A percentile compares a stretch with the other conserved stretches of the same genome.
Evolutionary conservation across 2,113 vertebrate genomes (phyloP).

Genomic region (Fulmarus glacialis): DNA sequence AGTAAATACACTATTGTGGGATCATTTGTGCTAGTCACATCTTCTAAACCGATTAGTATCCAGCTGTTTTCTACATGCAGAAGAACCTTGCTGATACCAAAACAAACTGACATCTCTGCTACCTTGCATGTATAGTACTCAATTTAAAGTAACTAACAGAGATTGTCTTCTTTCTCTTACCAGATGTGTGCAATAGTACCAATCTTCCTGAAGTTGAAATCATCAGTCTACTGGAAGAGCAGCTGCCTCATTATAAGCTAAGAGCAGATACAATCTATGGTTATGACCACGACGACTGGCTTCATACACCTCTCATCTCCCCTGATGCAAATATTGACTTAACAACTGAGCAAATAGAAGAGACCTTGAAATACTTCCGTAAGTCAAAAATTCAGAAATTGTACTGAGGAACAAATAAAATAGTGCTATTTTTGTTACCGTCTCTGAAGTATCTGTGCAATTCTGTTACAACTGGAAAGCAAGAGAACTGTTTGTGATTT

Average conservation of each 20-base stretch:
- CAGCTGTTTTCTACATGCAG: not conserved
- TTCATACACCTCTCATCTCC: constrained; percentile 93
- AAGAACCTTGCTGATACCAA: not conserved
- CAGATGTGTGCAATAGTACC: constrained; percentile 98
- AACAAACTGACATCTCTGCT: not conserved
- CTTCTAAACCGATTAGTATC: not conserved
- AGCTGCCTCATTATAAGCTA: constrained; percentile 95
- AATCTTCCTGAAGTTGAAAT: constrained; percentile 99
- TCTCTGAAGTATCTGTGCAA: not conserved
- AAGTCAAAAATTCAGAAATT: constrained; percentile 69
- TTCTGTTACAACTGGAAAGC: not conserved
- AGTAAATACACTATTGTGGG: not conserved
- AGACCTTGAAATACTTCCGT: constrained; percentile 98
- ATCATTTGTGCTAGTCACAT: not conserved
- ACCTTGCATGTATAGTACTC: not conserved
- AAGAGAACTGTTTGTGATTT: not conserved
- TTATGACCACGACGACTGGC: constrained; percentile 98
- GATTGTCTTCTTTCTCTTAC: not conserved
- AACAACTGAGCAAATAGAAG: constrained; percentile 95
- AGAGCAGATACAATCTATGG: constrained; percentile 97
- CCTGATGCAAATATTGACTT: constrained; percentile 88
- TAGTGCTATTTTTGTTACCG: not conserved
- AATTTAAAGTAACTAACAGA: not conserved
- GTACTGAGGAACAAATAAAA: not conserved
- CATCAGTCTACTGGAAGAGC: constrained; percentile 97